These are phyloP conservation scores for Labrus mixtus DNA, from an alignment of 2,113 vertebrate species.

Conservation along the genomic window DNA sequence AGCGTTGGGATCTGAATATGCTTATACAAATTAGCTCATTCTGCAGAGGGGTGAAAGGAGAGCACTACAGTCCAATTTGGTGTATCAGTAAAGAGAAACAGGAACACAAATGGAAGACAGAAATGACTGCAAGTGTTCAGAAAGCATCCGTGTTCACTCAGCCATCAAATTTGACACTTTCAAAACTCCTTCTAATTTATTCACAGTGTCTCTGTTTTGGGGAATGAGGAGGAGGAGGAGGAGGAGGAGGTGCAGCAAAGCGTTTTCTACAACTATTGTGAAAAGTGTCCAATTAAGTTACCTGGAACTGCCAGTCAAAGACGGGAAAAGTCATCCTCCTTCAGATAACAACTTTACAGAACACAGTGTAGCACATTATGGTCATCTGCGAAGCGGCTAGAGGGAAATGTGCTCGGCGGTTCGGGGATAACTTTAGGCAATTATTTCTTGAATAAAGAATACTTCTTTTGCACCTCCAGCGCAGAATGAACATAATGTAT, in stretches of 20 bases:
- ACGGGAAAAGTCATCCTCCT: not conserved
- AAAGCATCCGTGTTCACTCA: conserved; percentile 10
- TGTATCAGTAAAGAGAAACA: conserved; percentile 30
- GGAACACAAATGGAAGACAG: conserved; percentile 16
- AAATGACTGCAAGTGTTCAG: conserved; percentile 15
- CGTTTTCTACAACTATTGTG: not conserved
- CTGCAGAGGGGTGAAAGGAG: conserved; percentile 40
- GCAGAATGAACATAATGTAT: conserved; percentile 52
- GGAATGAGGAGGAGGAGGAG: not conserved
- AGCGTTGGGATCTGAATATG: conserved; percentile 33
- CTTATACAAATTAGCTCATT: conserved; percentile 46
- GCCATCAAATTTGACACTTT: conserved; percentile 30
- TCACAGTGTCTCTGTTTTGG: conserved; percentile 5
- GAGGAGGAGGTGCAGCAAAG: not conserved
- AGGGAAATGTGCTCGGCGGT: conserved; percentile 7
- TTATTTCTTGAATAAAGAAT: conserved; percentile 55
- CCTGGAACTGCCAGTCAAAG: conserved; percentile 10
- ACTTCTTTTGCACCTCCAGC: conserved; percentile 17
- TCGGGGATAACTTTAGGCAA: conserved; percentile 38
- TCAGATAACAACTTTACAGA: not conserved
- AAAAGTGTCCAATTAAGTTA: conserved; percentile 13
- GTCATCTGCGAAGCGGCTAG: conserved; percentile 25
- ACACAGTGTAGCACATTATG: conserved; percentile 21
- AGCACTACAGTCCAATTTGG: conserved; percentile 9
- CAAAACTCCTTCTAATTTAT: conserved; percentile 23